Conservation (phyloP, 2,888 invertebrate species). For the Diabrotica balteata region DNA sequence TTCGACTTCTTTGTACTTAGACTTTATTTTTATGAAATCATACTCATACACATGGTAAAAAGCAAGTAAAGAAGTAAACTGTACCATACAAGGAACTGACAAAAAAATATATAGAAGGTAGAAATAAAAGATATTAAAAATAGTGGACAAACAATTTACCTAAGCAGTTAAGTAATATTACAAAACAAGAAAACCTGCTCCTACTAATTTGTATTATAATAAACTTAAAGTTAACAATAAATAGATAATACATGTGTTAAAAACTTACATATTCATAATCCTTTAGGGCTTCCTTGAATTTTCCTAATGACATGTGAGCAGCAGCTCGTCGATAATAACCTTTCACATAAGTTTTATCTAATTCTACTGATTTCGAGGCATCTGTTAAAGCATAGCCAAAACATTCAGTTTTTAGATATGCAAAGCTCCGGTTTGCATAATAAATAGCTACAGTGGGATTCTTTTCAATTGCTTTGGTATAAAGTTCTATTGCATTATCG, state of each 20-base stretch:
- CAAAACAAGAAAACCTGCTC: no score
- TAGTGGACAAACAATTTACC: no score
- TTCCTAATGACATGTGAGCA: constrained; percentile 96
- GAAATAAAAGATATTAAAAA: no score
- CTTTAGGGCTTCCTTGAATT: constrained; percentile 93
- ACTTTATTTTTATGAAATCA: no score
- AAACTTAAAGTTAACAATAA: no score
- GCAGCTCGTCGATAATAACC: constrained; percentile 97
- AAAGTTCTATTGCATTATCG: constrained; percentile 86
- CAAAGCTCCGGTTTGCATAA: constrained; percentile 94
- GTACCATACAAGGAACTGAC: no score
- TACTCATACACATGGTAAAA: no score
- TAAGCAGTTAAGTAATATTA: no score
- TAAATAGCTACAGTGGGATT: constrained; percentile 86
- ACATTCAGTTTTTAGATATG: constrained; percentile 91
- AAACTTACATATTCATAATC: constrained; percentile 93
- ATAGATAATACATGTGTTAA: background rate
- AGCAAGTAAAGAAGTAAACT: no score
- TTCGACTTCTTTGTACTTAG: no score
- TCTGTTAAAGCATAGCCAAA: constrained; percentile 94
- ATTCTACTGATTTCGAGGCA: constrained; percentile 88
- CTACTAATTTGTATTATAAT: no score
- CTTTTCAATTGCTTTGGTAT: constrained; percentile 86
- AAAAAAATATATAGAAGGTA: no score
- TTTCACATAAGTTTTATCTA: constrained; percentile 90